Evolutionary conservation across 2,797 vertebrate species (phyloP), one percentile per base, ranked within the genome.

Genomic region (Ciconia nigra): DNA sequence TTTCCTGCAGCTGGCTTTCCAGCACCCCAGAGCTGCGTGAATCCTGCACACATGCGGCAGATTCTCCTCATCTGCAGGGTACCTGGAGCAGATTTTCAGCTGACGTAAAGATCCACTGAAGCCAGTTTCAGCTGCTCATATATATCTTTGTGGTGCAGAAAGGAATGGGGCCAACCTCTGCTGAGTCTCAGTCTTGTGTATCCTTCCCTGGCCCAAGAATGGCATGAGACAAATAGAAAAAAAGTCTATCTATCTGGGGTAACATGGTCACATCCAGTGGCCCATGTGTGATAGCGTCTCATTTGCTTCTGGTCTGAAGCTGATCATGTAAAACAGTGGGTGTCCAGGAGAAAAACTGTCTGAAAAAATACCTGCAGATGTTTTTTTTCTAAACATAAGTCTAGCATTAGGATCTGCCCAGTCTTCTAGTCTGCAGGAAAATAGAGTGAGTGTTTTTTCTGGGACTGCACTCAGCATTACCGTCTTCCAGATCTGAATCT

Each of bases 31-130:
- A 70, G 33, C 31, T 73, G 24, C 4, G 1, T 20, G 26, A 58
- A 66, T 46, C 59, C 54, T 74, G 18, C 19, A 11, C 0, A 0
- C 2, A 1, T 33, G 41, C 55, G 33, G 62, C 39, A 63, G 58
- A 22, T 41, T 78, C 41, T 79, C 7, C 46, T 71, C 7, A 2
- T 4, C 28, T 31, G 8, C 44, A 65, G 11, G 7, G n/a, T n/a
- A 28, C 12, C 28, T 28, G 26, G 15, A 47, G 11, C 24, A 61
- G 51, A 58, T 59, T 55, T 67, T 42, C 58, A 80, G 29, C 37
- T 26, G 39, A 20, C 41, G 20, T 62, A 58, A 83, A 46, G 25
- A 14, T 67, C 49, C 26, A 25, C 13, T 41, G 77, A 59, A 54
- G 12, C 49, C 35, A 49, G 24, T 71, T 89, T 52, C 62, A 77